Evolutionary conservation across 1,140 invertebrate genomes (phyloP), one percentile per base, ranked within the genome.

Genomic region (Octopus bimaculoides): DNA sequence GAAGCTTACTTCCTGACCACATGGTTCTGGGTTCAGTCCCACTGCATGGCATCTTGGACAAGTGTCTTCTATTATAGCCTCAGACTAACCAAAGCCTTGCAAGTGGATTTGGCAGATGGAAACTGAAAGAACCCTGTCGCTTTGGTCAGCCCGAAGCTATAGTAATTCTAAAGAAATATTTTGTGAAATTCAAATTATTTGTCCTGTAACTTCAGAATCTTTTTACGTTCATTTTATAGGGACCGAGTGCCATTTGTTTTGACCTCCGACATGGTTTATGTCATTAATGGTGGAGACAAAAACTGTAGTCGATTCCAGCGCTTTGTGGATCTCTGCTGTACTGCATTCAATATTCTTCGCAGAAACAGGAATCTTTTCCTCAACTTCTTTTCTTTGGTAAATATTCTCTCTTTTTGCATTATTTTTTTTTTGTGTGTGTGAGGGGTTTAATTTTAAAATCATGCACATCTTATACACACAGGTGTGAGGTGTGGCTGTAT

Each of bases 201-300:
- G 12, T 66, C 61, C 3, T 66, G n/a, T n/a, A 14, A 1, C n/a
- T 66, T 14, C 12, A 75, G 26, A 75, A 53, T 52, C 78, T 77
- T 69, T 52, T 56, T 80, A 71, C 69, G 17, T 54, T 54, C 17
- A 55, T 73, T 69, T 83, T 85, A 12, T 84, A 96, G 97, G 85
- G 98, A 99, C 91, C 94, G 98, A 7, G 96, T 96, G 0, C 97
- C 98, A 0, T 99, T 99, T 92, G 97, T 99, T 5, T 90, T 99
- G 75, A 99, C 98, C 0, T 95, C 96, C 17, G 98, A 99, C 89
- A 99, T 99, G 98, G 97, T 95, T 4, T 99, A 98, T 91, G 98
- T 99, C 4, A 99, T 99, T 83, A 99, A 99, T 90, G 96, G 97
- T 78, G 96, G 97, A 5, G 97, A 98, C 87, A 94, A 96, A 84